A percentile compares a stretch with the other conserved stretches of the same genome.
Evolutionary conservation across 1,140 invertebrate genomes (phyloP).

Genomic region (Trypoxylus dichotomus): DNA sequence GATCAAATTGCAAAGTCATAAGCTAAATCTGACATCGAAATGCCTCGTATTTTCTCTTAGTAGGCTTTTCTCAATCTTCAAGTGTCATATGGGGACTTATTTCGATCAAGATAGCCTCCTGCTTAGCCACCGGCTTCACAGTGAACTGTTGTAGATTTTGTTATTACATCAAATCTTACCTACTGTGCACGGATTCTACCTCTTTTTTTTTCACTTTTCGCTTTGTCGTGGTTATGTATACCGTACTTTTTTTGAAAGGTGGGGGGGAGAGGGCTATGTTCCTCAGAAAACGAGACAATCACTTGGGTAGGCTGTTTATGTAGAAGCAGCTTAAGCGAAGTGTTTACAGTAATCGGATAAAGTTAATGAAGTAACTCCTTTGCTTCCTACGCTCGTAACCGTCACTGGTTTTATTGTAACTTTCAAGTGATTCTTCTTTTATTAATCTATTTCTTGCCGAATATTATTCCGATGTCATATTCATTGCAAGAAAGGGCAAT

Average conservation of each 20-base stretch:
- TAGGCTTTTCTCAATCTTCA: conserved; percentile 2
- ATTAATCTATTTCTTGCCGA: not conserved
- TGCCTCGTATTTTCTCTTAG: not conserved
- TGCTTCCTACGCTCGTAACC: conserved; percentile 30
- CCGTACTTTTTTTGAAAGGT: not conserved
- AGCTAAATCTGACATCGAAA: conserved; percentile 40
- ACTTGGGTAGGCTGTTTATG: not conserved
- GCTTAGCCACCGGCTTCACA: conserved; percentile 38
- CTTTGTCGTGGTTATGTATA: not conserved
- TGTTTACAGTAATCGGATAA: conserved; percentile 40
- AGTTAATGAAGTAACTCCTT: conserved; percentile 38
- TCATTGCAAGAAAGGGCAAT: no score
- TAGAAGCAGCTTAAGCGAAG: conserved; percentile 32
- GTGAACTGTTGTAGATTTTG: conserved; percentile 37
- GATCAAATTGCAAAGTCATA: conserved; percentile 40
- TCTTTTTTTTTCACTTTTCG: not conserved
- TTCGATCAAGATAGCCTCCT: conserved; percentile 35
- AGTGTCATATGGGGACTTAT: not conserved
- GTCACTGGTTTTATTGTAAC: not conserved
- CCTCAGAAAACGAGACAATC: conserved; percentile 10
- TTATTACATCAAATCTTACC: conserved; percentile 31
- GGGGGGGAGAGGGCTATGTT: not conserved
- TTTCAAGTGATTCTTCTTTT: not conserved
- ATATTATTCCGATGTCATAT: no score
- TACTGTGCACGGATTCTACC: not conserved